Conservation (phyloP, 92 coral and sea anemone species). For the Paramuricea clavata region DNA sequence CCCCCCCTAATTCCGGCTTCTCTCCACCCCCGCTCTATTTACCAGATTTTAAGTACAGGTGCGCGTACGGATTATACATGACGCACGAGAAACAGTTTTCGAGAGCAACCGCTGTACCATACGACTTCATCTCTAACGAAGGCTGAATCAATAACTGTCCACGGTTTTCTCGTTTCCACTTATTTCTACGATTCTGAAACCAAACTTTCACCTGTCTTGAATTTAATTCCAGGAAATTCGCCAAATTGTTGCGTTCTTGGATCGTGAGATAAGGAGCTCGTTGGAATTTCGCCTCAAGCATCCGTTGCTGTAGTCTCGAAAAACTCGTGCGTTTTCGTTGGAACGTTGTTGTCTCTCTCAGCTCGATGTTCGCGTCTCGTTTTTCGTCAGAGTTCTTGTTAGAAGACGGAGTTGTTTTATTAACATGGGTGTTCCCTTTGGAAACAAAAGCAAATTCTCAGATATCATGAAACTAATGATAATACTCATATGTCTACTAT, state of each 20-base stretch:
- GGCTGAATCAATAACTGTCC: constrained; percentile 47
- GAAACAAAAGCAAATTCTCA: neutral
- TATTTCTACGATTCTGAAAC: constrained; percentile 45
- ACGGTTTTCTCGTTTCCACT: constrained; percentile 48
- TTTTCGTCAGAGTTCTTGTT: neutral
- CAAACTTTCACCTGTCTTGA: constrained; percentile 52
- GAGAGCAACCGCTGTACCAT: constrained; percentile 8
- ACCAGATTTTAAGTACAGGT: constrained; percentile 25
- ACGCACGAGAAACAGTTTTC: constrained; percentile 41
- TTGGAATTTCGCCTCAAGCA: constrained; percentile 48
- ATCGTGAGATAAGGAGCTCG: constrained; percentile 44
- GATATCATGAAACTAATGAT: neutral
- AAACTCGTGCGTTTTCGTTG: constrained; percentile 49
- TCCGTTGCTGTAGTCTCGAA: constrained; percentile 39
- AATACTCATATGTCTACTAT: no score
- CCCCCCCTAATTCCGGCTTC: neutral
- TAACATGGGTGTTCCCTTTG: neutral
- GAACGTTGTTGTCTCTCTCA: neutral
- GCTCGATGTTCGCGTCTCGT: neutral
- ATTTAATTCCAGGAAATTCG: constrained; percentile 31
- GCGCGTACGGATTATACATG: constrained; percentile 31
- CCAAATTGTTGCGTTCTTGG: constrained; percentile 47
- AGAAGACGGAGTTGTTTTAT: neutral
- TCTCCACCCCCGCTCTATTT: neutral
- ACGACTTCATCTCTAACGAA: constrained; percentile 36